Conservation (phyloP, 2,888 invertebrate genomes). For the Drosophila algonquin region DNA sequence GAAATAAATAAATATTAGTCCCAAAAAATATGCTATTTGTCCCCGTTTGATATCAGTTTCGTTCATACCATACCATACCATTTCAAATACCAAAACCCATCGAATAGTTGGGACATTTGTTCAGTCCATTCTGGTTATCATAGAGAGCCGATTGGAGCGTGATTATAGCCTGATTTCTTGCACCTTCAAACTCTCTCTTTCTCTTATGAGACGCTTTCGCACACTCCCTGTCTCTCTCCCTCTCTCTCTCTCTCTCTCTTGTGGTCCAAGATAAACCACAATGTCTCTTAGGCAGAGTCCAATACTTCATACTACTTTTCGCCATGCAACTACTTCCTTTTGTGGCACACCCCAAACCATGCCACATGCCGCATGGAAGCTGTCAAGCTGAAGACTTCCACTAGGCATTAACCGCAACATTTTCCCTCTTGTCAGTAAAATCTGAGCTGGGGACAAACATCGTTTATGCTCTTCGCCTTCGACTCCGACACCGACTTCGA, state of each 20-base stretch:
- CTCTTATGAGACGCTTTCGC: background rate
- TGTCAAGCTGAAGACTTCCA: background rate
- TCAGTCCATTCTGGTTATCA: too few relatives aligned
- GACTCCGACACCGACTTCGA: background rate
- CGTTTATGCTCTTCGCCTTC: constrained; percentile 5
- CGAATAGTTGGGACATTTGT: too few relatives aligned
- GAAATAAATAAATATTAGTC: too few relatives aligned
- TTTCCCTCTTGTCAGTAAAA: constrained; percentile 33
- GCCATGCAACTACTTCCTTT: background rate
- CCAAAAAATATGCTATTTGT: too few relatives aligned
- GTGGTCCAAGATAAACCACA: constrained; percentile 10
- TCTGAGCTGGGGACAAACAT: constrained; percentile 8
- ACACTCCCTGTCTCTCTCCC: background rate
- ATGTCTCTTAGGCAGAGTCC: constrained; percentile 8
- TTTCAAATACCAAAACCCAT: too few relatives aligned
- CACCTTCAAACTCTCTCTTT: too few relatives aligned
- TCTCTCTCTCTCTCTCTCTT: background rate
- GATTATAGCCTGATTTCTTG: too few relatives aligned
- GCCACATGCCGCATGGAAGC: background rate
- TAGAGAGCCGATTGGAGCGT: too few relatives aligned
- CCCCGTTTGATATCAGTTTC: too few relatives aligned
- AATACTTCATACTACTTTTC: constrained; percentile 7
- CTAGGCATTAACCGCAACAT: constrained; percentile 27
- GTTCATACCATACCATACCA: too few relatives aligned
- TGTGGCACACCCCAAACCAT: constrained; percentile 2